Evolutionary conservation across 2,797 vertebrate species (phyloP).

Genomic region (Poeciliopsis infans): DNA sequence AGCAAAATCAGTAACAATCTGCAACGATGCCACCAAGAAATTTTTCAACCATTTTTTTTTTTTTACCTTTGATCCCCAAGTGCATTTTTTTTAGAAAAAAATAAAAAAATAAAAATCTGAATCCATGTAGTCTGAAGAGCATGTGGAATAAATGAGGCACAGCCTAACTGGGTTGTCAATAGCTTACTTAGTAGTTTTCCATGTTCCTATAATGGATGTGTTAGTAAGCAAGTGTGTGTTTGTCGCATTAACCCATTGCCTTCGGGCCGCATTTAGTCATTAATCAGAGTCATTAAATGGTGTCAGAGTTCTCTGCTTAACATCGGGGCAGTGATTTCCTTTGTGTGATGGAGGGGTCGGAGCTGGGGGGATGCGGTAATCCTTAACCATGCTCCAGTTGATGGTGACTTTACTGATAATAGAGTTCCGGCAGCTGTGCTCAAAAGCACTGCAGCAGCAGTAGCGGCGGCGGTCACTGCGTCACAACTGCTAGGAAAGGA

Average conservation of each 20-base stretch:
- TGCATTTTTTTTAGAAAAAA: no score
- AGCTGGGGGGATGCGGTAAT: not conserved
- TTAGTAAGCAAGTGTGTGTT: slow-evolving; percentile 45
- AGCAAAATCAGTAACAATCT: slow-evolving; percentile 13
- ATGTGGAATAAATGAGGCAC: slow-evolving; percentile 18
- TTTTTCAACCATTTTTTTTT: not conserved
- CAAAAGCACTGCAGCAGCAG: slow-evolving; percentile 57
- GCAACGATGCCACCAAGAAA: not conserved
- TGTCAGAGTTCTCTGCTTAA: slow-evolving; percentile 24
- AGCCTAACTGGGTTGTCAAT: slow-evolving; percentile 50
- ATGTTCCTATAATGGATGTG: slow-evolving; percentile 45
- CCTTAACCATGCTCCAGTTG: not conserved
- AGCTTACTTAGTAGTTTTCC: slow-evolving; percentile 60
- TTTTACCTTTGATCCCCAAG: no score
- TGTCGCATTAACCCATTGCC: slow-evolving; percentile 44
- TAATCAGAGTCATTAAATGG: slow-evolving; percentile 61
- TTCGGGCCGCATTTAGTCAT: slow-evolving; percentile 63
- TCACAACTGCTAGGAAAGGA: slow-evolving; percentile 45
- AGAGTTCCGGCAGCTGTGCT: slow-evolving; percentile 22
- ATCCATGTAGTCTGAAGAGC: slow-evolving; percentile 7
- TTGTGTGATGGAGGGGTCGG: not conserved
- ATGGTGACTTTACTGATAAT: slow-evolving; percentile 2
- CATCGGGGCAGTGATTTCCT: slow-evolving; percentile 14
- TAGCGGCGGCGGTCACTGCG: slow-evolving; percentile 28
- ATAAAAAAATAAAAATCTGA: not conserved